phyloP scores from a whole-genome alignment of 2,797 vertebrate species.

The Neolamprologus multifasciatus region DNA sequence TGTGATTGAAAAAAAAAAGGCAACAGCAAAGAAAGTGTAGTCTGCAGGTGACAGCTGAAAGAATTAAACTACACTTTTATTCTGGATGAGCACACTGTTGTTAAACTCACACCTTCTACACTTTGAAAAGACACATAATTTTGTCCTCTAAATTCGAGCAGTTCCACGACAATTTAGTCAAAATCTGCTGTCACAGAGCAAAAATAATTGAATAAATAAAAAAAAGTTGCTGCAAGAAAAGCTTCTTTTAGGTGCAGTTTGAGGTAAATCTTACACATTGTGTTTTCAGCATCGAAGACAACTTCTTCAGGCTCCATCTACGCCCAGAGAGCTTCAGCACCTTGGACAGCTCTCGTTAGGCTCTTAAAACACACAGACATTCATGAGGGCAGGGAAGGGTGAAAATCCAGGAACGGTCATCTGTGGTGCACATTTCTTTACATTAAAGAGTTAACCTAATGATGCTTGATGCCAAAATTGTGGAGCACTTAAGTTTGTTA shows the following conservation, averaged over 20 bases:
- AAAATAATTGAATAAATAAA: not conserved
- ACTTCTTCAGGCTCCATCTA: not conserved
- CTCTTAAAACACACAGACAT: not conserved
- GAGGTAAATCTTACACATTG: not conserved
- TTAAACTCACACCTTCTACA: not conserved
- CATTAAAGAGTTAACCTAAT: not conserved
- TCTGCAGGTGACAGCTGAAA: not conserved
- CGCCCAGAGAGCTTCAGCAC: not conserved
- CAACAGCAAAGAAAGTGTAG: not conserved
- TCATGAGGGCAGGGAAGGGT: not conserved
- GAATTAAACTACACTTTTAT: not conserved
- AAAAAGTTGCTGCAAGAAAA: not conserved
- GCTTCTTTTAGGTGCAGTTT: not conserved
- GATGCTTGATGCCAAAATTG: not conserved
- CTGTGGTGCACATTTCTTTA: not conserved
- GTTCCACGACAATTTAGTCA: not conserved
- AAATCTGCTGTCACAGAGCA: not conserved
- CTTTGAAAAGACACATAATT: not conserved
- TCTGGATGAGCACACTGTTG: not conserved
- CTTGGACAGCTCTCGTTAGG: not conserved
- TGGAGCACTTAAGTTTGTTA: not conserved
- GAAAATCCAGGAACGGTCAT: not conserved
- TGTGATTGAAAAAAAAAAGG: not conserved
- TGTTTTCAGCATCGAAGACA: conserved; percentile 4
- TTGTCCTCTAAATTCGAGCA: not conserved